Conservation (phyloP, 92 coral and sea anemone genomes). For the Porites cylindrica region DNA sequence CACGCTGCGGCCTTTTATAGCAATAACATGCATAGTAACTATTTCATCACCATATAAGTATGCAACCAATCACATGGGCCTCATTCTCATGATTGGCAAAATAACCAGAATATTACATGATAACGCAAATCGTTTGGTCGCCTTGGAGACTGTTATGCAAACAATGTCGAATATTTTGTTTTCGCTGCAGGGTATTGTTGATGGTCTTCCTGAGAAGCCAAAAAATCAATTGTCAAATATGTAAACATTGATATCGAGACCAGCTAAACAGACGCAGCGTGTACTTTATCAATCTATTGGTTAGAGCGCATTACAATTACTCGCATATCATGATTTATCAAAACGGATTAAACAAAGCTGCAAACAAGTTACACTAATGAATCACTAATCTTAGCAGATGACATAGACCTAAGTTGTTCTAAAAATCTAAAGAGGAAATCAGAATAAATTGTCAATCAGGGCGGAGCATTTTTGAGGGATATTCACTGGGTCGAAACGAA, state of each 20-base stretch:
- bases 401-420: conserved; percentile 3
- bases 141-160: not conserved
- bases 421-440: not conserved
- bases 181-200: not conserved
- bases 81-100: conserved; percentile 25
- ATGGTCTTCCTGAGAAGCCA: not conserved
- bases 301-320: not conserved
- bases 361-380: no score
- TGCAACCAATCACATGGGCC: not conserved
- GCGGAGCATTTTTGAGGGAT: not conserved
- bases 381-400: not conserved
- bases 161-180: not conserved
- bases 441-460: not conserved
- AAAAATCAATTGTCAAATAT: not conserved
- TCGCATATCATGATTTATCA: not conserved
- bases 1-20: conserved; percentile 17
- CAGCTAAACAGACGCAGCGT: not conserved
- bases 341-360: not conserved
- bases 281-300: not conserved
- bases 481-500: conserved; percentile 14
- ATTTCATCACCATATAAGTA: conserved; percentile 1
- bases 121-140: not conserved
- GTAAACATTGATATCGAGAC: not conserved
- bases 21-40: not conserved
- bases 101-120: conserved; percentile 19